Evolutionary conservation across 23 tunicate species (phyloP).

Genomic region (Trididemnum clinides): DNA sequence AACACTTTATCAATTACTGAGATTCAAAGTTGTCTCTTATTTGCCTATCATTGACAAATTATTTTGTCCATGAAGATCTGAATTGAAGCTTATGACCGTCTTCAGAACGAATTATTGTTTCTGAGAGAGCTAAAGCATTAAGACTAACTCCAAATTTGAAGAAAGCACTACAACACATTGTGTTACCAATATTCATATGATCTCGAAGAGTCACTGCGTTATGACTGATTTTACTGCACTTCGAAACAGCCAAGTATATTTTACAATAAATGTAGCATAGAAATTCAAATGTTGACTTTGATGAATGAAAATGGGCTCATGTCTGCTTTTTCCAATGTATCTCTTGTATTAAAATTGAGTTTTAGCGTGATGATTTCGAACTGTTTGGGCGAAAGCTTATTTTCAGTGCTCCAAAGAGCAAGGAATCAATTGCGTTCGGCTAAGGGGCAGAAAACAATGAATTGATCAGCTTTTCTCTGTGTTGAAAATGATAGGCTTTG

Average conservation of each 20-base stretch:
- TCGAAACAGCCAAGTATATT: not conserved
- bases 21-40: not conserved
- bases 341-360: not conserved
- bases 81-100: not conserved
- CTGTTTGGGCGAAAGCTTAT: not conserved
- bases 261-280: not conserved
- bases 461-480: not conserved
- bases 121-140: not conserved
- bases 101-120: not conserved
- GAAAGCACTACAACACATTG: not conserved
- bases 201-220: not conserved
- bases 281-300: not conserved
- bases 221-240: not conserved
- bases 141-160: not conserved
- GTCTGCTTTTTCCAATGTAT: not conserved
- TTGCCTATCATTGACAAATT: not conserved
- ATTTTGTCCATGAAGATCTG: not conserved
- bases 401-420: not conserved
- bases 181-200: not conserved
- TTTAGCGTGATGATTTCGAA: not conserved
- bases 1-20: not conserved
- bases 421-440: not conserved
- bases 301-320: not conserved
- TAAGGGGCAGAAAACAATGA: not conserved
- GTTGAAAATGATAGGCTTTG: not conserved